Percentiles rank a stretch among this genome's conserved stretches.
These are phyloP conservation scores for Monomorium pharaonis DNA, from an alignment of 1,140 invertebrate species.

Conservation along the genomic window DNA sequence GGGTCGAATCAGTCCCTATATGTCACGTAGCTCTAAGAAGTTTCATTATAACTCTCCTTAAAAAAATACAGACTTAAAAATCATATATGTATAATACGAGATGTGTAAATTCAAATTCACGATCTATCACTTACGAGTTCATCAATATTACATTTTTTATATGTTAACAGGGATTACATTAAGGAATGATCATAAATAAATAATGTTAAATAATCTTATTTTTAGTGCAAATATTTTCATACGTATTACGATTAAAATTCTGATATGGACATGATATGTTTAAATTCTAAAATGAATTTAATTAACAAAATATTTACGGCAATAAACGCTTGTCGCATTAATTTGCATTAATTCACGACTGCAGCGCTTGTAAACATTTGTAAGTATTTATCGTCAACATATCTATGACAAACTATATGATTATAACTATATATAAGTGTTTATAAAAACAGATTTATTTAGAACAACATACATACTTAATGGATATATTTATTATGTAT, in stretches of 20 bases:
- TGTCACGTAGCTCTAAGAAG: no score
- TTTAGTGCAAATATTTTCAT: not conserved
- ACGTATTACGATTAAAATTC: not conserved
- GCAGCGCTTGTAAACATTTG: not conserved
- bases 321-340: not conserved
- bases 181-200: no score
- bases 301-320: not conserved
- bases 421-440: not conserved
- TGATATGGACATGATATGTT: not conserved
- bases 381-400: not conserved
- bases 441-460: constrained; percentile 23
- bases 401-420: not conserved
- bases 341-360: constrained; percentile 28
- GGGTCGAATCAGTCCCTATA: no score
- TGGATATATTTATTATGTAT: not conserved
- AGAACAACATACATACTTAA: not conserved
- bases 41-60: no score
- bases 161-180: no score
- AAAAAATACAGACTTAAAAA: no score
- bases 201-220: not conserved
- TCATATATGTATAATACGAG: no score
- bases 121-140: no score
- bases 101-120: no score
- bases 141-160: no score
- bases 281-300: not conserved